These are phyloP conservation scores for Sciurus niger DNA, from an alignment of 2,113 vertebrate species.

Conservation along the genomic window DNA sequence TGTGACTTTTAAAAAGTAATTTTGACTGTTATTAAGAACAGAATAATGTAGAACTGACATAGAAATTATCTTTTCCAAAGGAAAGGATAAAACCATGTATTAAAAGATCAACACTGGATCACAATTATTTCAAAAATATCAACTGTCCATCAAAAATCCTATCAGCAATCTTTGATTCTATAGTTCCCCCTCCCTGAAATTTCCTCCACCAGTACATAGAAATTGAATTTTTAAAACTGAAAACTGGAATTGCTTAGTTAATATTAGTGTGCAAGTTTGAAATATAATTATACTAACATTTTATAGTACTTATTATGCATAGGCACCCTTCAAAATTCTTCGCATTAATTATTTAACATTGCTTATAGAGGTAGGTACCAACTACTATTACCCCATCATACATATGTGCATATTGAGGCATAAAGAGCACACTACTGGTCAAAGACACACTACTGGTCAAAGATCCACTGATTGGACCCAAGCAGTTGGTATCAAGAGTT, in stretches of 20 bases:
- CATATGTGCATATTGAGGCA: background rate
- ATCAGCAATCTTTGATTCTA: background rate
- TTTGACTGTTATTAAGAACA: background rate
- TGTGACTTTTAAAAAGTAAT: background rate
- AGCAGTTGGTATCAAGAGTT: background rate
- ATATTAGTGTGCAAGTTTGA: background rate
- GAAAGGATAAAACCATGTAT: background rate
- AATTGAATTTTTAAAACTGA: background rate
- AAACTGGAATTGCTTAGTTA: background rate
- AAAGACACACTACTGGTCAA: background rate
- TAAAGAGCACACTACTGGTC: background rate
- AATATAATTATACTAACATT: background rate
- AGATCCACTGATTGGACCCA: background rate
- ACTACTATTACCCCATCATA: background rate
- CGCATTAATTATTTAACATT: background rate
- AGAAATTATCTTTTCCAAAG: background rate
- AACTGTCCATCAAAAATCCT: background rate
- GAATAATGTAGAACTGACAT: background rate
- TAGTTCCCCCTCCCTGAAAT: background rate
- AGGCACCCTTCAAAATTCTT: background rate
- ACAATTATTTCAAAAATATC: background rate
- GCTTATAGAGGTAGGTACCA: background rate
- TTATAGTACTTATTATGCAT: background rate
- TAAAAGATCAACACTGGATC: background rate
- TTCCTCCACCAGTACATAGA: background rate